A percentile compares a stretch with the other conserved stretches of the same genome.
Conservation (phyloP, 2,888 invertebrate species). For the Agonopterix subpropinquella region DNA sequence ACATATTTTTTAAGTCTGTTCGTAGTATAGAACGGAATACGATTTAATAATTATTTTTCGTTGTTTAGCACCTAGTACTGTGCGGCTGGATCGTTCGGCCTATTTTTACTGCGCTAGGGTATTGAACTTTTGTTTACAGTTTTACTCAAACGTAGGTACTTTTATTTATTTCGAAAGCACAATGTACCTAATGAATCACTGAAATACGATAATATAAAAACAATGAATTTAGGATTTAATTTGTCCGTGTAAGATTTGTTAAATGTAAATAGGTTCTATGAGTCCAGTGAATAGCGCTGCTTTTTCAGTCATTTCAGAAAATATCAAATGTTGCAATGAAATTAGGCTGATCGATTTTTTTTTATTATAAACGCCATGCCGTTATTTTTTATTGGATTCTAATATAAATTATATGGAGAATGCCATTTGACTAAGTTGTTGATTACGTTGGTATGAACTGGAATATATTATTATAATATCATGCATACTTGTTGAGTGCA, state of each 20-base stretch:
- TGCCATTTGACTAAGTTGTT: conserved; percentile 43
- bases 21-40: conserved; percentile 14
- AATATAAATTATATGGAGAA: conserved; percentile 25
- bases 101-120: conserved; percentile 13
- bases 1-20: conserved; percentile 13
- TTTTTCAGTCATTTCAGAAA: conserved; percentile 6
- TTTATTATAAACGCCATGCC: conserved; percentile 22
- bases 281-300: conserved; percentile 22
- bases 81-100: conserved; percentile 18
- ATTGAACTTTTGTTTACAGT: conserved; percentile 1
- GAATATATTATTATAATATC: conserved; percentile 27
- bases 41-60: conserved; percentile 12
- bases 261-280: conserved; percentile 14
- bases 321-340: conserved; percentile 15
- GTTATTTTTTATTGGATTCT: conserved; percentile 27
- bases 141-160: neutral
- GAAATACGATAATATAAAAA: conserved; percentile 3
- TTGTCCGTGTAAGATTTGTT: conserved; percentile 9
- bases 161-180: conserved; percentile 7
- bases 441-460: conserved; percentile 39
- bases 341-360: conserved; percentile 23
- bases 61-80: conserved; percentile 8
- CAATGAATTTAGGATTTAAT: conserved; percentile 5
- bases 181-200: conserved; percentile 6
- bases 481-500: conserved; percentile 42